Base-by-base conservation (phyloP, 2,888 invertebrate species). In the Gonocerus acuteangulatus region DNA sequence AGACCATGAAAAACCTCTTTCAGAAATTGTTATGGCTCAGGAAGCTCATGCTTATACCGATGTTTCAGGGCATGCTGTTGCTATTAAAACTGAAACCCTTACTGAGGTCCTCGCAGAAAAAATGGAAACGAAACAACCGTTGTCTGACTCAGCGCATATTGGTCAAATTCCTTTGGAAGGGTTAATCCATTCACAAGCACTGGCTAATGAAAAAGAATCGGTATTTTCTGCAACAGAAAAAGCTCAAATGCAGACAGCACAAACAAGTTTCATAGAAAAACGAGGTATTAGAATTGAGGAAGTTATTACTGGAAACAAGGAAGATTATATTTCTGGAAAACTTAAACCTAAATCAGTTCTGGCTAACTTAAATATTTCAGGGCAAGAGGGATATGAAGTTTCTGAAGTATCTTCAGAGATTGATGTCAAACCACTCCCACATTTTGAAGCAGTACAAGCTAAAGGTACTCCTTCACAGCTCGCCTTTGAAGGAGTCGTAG, bases 151-250 rank as follows among this genome's bases (percentile, higher is more conserved):
- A 49, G 77, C 76, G 16, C 71, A 69, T 44, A 67, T 74, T 56
- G 75, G 70, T 23, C 77, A 76, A 67, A 76, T 79, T 58, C 73
- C 77, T 27, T 73, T 77, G 58, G 79, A 80, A 70, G 77, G 82
- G 69, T 67, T 84, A 39, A 76, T 79, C 61, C 72, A 83, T 11
- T 77, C 74, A 13, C 80, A 83, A 67, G 71, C 71, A n/a, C 70
- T 72, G 6, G 65, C 71, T 9, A 71, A 70, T n/a, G 77, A 78
- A 69, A 70, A 69, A 13, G 77, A 78, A 66, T 70, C 71, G 1
- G 69, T 67, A 2, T 74, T 76, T 42, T 67, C 69, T 19, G 69
- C 67, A 0, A 68, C 71, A 60, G 67, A 70, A 45, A 69, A 71
- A 63, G 69, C 71, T 3, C 69, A 72, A 32, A 58, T 69, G 18